Conservation (phyloP, 2,888 invertebrate species). For the Allygus modestus region DNA sequence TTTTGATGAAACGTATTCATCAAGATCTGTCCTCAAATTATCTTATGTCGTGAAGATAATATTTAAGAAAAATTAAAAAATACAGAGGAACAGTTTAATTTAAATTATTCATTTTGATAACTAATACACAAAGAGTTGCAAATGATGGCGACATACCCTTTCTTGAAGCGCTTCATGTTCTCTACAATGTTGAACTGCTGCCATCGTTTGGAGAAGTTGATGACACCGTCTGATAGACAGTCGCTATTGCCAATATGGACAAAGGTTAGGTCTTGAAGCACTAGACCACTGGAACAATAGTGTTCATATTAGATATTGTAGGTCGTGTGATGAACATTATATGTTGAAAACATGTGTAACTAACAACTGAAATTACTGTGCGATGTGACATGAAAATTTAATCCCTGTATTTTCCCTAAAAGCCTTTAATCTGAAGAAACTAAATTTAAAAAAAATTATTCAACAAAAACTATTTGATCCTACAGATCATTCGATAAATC, state of each 20-base stretch:
- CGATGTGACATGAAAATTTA: background rate
- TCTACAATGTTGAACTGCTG: constrained; percentile 99
- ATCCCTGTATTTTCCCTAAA: too few relatives aligned
- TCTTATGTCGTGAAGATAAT: too few relatives aligned
- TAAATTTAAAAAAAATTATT: too few relatives aligned
- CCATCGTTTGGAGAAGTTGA: constrained; percentile 99
- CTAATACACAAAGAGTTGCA: background rate
- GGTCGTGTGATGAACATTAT: background rate
- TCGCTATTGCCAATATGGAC: constrained; percentile 99
- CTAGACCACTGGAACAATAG: constrained; percentile 88
- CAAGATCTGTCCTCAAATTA: too few relatives aligned
- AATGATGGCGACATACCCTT: constrained; percentile 83
- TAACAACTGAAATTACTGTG: background rate
- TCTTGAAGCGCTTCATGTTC: constrained; percentile 98
- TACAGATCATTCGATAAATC: too few relatives aligned
- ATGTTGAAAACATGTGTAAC: background rate
- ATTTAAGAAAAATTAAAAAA: too few relatives aligned
- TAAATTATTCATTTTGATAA: background rate
- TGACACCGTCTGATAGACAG: constrained; percentile 87
- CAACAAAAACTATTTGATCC: too few relatives aligned
- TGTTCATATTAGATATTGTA: constrained; percentile 26
- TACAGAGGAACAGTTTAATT: too few relatives aligned
- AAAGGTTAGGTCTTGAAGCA: constrained; percentile 99
- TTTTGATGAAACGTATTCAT: too few relatives aligned
- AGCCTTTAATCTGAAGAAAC: too few relatives aligned